A percentile compares a stretch with the other conserved stretches of the same genome.
These are phyloP conservation scores for Bothrops jararaca DNA, from an alignment of 2,113 vertebrate species.

Conservation along the genomic window DNA sequence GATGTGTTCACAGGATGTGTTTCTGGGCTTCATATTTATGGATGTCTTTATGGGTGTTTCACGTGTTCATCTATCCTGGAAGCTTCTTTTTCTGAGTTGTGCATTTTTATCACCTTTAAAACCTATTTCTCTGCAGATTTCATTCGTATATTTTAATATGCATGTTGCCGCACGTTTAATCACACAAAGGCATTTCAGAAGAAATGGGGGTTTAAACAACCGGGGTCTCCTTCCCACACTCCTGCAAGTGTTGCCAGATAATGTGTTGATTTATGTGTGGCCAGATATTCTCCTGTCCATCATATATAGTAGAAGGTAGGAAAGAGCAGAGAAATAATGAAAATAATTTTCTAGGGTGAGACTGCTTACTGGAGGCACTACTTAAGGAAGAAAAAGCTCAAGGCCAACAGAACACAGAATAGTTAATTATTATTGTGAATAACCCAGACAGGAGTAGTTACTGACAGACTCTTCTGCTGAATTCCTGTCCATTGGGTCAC, in stretches of 20 bases:
- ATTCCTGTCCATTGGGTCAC: no score
- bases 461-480: no score
- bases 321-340: conserved; percentile 4
- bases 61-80: not conserved
- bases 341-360: conserved; percentile 38
- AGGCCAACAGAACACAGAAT: no score
- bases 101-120: not conserved
- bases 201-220: no score
- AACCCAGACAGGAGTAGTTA: no score
- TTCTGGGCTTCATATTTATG: not conserved
- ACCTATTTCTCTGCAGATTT: not conserved
- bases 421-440: no score
- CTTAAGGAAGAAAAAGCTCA: no score
- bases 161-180: no score
- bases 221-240: no score
- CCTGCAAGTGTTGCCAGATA: not conserved
- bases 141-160: no score
- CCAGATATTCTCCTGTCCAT: conserved; percentile 30
- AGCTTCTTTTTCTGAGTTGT: not conserved
- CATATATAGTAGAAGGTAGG: not conserved
- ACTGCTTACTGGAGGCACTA: no score
- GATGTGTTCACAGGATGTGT: not conserved
- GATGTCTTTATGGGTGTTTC: not conserved
- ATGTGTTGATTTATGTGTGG: not conserved
- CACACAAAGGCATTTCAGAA: no score